Percentiles rank a stretch among this genome's conserved stretches.
Evolutionary conservation across 2,113 vertebrate species (phyloP).

Genomic region (Struthio camelus): DNA sequence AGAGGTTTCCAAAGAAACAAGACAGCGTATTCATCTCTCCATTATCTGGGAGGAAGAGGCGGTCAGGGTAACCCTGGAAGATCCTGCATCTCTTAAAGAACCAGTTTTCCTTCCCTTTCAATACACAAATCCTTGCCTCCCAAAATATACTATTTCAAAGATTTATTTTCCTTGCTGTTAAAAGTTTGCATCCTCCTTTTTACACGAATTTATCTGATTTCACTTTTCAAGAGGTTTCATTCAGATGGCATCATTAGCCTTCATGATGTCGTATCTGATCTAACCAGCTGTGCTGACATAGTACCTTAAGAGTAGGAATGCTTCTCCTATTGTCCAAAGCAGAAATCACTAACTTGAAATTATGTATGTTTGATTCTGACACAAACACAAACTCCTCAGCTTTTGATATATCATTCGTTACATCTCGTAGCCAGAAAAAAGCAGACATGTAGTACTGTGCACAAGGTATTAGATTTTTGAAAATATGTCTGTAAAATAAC

Average conservation of each 20-base stretch:
- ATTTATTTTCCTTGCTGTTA: not conserved
- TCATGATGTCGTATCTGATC: not conserved
- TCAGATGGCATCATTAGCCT: not conserved
- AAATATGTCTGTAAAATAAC: not conserved
- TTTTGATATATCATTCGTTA: not conserved
- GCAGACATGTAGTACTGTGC: not conserved
- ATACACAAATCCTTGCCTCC: not conserved
- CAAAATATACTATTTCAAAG: not conserved
- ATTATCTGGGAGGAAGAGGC: not conserved
- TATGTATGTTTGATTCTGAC: accelerated
- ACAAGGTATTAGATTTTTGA: not conserved
- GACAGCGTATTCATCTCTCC: not conserved
- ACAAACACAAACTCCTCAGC: not conserved
- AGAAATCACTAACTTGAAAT: not conserved
- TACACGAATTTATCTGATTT: not conserved
- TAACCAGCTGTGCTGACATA: not conserved
- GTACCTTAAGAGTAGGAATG: not conserved
- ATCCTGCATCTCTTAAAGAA: not conserved
- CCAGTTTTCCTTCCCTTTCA: not conserved
- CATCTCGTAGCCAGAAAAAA: not conserved
- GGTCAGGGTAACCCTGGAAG: not conserved
- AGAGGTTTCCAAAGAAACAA: not conserved
- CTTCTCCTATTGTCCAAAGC: not conserved
- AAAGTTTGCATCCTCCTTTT: not conserved
- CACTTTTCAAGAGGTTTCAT: not conserved